A percentile compares a stretch with the other conserved stretches of the same genome.
phyloP scores from a whole-genome alignment of 92 coral and sea anemone species.

The Porites evermanni region DNA sequence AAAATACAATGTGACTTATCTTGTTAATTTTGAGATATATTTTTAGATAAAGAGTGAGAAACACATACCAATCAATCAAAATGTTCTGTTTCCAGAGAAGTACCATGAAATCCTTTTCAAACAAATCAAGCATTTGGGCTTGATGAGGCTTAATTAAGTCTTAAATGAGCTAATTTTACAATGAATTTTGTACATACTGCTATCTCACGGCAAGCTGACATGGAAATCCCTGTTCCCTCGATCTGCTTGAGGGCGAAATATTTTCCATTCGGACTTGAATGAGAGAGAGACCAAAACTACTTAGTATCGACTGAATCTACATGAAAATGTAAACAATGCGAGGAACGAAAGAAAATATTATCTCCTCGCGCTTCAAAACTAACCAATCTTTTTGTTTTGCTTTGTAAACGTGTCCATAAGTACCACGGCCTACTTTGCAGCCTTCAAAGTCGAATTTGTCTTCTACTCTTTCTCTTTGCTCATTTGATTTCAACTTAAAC shows the following conservation, averaged over 20 bases:
- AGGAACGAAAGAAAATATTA: too few relatives aligned
- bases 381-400: constrained; percentile 95
- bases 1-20: too few relatives aligned
- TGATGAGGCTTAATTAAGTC: too few relatives aligned
- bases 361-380: neutral
- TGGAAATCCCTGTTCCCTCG: constrained; percentile 98
- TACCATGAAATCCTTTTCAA: too few relatives aligned
- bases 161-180: neutral
- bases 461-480: constrained; percentile 93
- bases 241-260: constrained; percentile 97
- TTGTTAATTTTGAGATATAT: too few relatives aligned
- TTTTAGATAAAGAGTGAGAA: too few relatives aligned
- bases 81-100: too few relatives aligned
- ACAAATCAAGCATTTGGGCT: too few relatives aligned
- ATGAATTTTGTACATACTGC: constrained; percentile 73
- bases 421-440: constrained; percentile 99
- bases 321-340: too few relatives aligned
- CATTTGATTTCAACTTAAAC: constrained; percentile 90
- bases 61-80: too few relatives aligned
- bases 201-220: constrained; percentile 99
- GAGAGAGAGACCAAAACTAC: neutral
- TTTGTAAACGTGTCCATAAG: constrained; percentile 98
- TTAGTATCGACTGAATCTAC: too few relatives aligned
- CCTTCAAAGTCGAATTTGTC: constrained; percentile 99
- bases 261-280: constrained; percentile 78